A percentile compares a stretch with the other conserved stretches of the same genome.
Conservation (phyloP, 2,113 vertebrate genomes). For the Brachypodius melanocephalos region DNA sequence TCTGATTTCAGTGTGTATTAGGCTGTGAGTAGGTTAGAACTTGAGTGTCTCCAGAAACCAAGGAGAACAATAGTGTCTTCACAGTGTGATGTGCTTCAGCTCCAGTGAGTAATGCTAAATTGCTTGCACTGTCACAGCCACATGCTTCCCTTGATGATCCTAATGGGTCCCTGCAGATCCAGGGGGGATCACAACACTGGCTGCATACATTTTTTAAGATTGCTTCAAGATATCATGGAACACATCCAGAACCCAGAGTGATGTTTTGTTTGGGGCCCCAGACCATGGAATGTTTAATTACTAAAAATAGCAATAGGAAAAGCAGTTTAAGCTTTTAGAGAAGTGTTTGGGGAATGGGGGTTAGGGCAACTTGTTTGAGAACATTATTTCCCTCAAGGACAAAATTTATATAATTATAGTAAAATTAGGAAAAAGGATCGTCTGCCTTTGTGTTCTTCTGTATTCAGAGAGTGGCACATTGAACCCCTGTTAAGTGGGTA, state of each 20-base stretch:
- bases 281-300: constrained; percentile 17
- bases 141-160: not conserved
- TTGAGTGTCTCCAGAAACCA: not conserved
- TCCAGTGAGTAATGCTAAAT: constrained; percentile 45
- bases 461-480: constrained; percentile 41
- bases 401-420: constrained; percentile 37
- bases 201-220: constrained; percentile 8
- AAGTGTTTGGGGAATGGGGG: not conserved
- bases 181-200: not conserved
- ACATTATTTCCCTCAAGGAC: constrained; percentile 45
- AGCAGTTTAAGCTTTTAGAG: constrained; percentile 32
- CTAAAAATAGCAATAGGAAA: constrained; percentile 38
- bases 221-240: constrained; percentile 10
- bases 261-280: constrained; percentile 47
- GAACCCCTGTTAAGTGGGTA: not conserved
- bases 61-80: constrained; percentile 7
- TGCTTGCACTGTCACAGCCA: not conserved
- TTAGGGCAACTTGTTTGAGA: not conserved
- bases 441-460: constrained; percentile 15
- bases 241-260: not conserved
- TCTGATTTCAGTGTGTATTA: not conserved
- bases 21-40: not conserved
- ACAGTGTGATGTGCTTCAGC: not conserved
- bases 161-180: constrained; percentile 39
- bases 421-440: constrained; percentile 47